Evolutionary conservation across 2,113 vertebrate species (phyloP).

Genomic region (Anguilla japonica): DNA sequence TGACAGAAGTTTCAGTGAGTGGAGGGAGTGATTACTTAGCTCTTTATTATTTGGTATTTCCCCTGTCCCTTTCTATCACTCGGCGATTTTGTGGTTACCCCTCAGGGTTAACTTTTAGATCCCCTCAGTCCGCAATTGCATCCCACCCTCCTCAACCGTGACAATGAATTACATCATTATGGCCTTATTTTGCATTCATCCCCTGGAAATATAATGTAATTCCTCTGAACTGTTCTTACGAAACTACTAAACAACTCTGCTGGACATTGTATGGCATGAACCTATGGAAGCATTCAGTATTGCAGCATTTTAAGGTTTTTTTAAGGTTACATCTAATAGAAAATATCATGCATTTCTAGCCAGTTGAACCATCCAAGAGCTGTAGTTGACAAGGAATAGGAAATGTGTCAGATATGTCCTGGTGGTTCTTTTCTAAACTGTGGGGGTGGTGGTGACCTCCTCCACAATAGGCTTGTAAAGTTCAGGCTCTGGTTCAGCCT

Average conservation of each 20-base stretch:
- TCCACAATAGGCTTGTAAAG: slow-evolving; percentile 46
- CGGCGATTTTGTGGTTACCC: too few species aligned
- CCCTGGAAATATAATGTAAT: neutral
- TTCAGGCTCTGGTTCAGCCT: slow-evolving; percentile 48
- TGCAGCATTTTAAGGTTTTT: neutral
- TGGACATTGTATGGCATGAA: neutral
- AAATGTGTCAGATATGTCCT: neutral
- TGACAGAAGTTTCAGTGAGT: too few species aligned
- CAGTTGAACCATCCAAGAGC: neutral
- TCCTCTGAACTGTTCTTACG: neutral
- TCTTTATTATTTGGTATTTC: too few species aligned
- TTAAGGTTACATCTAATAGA: neutral
- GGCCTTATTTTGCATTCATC: neutral
- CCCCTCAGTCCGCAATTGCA: too few species aligned
- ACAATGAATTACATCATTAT: neutral
- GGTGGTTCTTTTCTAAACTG: slow-evolving; percentile 21
- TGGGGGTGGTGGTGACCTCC: slow-evolving; percentile 31
- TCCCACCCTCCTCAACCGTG: too few species aligned
- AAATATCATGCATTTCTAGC: neutral
- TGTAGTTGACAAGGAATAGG: neutral
- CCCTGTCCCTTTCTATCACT: too few species aligned
- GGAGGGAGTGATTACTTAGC: too few species aligned
- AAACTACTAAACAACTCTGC: neutral
- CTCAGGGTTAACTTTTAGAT: too few species aligned
- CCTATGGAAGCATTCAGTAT: neutral